Base-by-base conservation (phyloP, 2,797 vertebrate genomes). In the Coilia nasus region DNA sequence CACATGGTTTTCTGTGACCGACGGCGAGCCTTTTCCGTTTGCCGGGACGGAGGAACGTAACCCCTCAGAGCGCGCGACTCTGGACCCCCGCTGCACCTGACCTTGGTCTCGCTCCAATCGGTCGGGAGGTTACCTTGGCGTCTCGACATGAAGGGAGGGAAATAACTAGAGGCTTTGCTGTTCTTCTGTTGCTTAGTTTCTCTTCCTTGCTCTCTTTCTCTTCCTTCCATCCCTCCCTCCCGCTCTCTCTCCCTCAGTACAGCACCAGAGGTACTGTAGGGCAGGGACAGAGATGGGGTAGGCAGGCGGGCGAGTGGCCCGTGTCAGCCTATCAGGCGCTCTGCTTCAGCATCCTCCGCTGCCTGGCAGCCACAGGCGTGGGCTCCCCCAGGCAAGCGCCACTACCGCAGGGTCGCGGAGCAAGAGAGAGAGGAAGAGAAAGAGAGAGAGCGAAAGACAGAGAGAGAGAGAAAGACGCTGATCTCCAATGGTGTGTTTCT, bases 1-100 rank as follows among this genome's bases (percentile, higher is more conserved):
- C 75, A 85, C 88, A 89, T 88, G 78, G 82, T 89, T 14, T 86
- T 87, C 59, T 46, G 47, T 19, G 81, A 82, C 81, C 46, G 71
- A 28, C 31, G 15, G 44, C 56, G 25, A 82, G 84, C 47, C 2
- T 54, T 19, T 21, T 78, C 19, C 2, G 17, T 41, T 15, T 41
- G 71, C 17, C 19, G 28, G 11, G 64, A 31, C 25, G 35, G 35
- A 54, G 7, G 50, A 54, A 54, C 50, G 14, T 31, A 78, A 44
- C 71, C 3, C 71, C 71, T 7, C 71, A 21, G 0, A 6, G 17
- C 31, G 17, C 31, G 1, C 15, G 35, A 78, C 71, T 78, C 71
- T 17, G 71, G 31, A 41, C 71, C 71, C 1, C n/a, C n/a, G n/a
- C n/a, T n/a, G n/a, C 71, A 15, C 19, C 71, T 44, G 71, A 17